A percentile compares a stretch with the other conserved stretches of the same genome.
phyloP scores from a whole-genome alignment of 2,113 vertebrate genomes.

The Ardeotis arabs region DNA sequence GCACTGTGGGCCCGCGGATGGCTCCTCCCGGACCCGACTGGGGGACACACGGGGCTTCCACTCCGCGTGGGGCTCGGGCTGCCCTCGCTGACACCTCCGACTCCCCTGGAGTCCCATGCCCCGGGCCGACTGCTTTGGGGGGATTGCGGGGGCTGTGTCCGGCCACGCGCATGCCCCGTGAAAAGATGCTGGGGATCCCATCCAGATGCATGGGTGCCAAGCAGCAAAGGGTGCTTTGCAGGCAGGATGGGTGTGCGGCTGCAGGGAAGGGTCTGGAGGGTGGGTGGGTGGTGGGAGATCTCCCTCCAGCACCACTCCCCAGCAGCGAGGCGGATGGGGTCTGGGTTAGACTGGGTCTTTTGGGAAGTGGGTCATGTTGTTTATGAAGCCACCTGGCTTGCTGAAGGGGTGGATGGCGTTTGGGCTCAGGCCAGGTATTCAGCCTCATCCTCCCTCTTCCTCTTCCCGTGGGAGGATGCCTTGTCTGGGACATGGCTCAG shows the following conservation, averaged over 20 bases:
- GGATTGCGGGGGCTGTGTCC: no score
- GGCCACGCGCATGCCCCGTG: no score
- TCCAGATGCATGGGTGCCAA: background rate
- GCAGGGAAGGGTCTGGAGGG: background rate
- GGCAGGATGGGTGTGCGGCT: rapidly evolving
- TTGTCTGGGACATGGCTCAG: background rate
- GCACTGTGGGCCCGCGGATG: conserved; percentile 18
- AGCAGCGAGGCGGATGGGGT: background rate
- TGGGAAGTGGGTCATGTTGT: rapidly evolving
- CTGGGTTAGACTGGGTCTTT: rapidly evolving
- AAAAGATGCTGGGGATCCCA: background rate
- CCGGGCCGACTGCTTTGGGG: background rate
- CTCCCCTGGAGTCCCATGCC: rapidly evolving
- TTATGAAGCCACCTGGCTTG: background rate
- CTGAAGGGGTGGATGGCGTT: background rate
- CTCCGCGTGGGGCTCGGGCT: background rate
- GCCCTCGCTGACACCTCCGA: no score
- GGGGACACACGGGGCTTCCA: rapidly evolving
- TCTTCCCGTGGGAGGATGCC: background rate
- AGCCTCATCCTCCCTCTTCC: background rate
- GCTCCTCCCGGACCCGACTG: background rate
- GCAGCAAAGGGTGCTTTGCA: background rate
- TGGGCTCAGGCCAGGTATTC: background rate
- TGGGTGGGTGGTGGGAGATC: background rate
- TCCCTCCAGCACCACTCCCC: rapidly evolving